These are phyloP conservation scores for Parascotia fuliginaria DNA, from an alignment of 2,888 invertebrate genomes.

Conservation along the genomic window DNA sequence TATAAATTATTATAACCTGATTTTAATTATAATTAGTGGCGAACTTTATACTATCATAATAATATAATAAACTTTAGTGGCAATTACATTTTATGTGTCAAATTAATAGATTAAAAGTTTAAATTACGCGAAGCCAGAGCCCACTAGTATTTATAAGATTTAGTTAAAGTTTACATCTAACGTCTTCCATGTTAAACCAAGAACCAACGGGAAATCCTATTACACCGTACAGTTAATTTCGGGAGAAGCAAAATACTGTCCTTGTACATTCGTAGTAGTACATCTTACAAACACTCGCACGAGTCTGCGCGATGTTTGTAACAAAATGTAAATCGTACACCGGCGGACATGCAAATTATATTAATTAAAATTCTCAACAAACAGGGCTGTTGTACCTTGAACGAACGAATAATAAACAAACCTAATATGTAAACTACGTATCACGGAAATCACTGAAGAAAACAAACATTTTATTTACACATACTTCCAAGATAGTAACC, in stretches of 20 bases:
- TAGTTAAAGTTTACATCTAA: too few relatives aligned
- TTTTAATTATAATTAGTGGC: conserved; percentile 1
- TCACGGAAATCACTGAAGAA: not conserved
- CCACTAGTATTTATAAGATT: too few relatives aligned
- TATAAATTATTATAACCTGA: not conserved
- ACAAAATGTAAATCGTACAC: conserved; percentile 47
- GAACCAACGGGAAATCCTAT: too few relatives aligned
- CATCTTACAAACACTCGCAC: conserved; percentile 17
- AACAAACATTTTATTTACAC: too few relatives aligned
- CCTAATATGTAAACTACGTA: not conserved
- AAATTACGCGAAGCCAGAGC: too few relatives aligned
- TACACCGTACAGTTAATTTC: too few relatives aligned
- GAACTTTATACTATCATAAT: not conserved
- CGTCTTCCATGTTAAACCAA: too few relatives aligned
- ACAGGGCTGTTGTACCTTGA: conserved; percentile 25
- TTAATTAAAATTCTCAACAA: conserved; percentile 54
- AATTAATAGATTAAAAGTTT: too few relatives aligned
- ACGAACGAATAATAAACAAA: not conserved
- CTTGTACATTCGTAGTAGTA: not conserved
- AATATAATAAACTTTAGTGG: not conserved
- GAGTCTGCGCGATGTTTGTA: conserved; percentile 20
- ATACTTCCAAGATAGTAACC: too few relatives aligned
- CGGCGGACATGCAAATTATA: conserved; percentile 52
- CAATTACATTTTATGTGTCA: not conserved
- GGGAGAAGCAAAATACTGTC: conserved; percentile 3